A percentile compares a stretch with the other conserved stretches of the same genome.
Evolutionary conservation across 2,888 invertebrate species (phyloP).

Genomic region (Drosophila infuscata): DNA sequence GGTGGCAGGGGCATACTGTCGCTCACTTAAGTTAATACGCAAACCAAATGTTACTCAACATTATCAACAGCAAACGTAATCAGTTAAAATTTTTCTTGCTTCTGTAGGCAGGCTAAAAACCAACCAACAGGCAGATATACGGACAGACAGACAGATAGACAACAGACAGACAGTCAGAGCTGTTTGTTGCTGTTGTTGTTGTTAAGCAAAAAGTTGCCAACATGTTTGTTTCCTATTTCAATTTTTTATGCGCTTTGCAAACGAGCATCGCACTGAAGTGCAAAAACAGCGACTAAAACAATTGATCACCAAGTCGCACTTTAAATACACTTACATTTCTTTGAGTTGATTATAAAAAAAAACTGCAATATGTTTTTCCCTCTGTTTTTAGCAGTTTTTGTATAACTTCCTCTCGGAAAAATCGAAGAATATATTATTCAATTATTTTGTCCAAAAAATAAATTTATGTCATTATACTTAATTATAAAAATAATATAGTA

Average conservation of each 20-base stretch:
- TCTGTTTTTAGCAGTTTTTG: no score
- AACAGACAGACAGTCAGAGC: conserved; percentile 10
- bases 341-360: no score
- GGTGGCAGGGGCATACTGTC: conserved; percentile 50
- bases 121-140: conserved; percentile 21
- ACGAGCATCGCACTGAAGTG: conserved; percentile 47
- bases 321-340: neutral
- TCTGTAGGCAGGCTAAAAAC: conserved; percentile 49
- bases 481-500: neutral
- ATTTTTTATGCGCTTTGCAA: conserved; percentile 62
- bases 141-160: conserved; percentile 3
- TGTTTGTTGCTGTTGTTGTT: conserved; percentile 26
- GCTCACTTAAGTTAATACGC: conserved; percentile 80
- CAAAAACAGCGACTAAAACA: conserved; percentile 32
- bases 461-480: no score
- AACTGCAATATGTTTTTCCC: no score
- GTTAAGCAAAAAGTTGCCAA: conserved; percentile 67
- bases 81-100: conserved; percentile 72
- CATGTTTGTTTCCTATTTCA: conserved; percentile 73
- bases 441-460: no score
- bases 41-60: conserved; percentile 81
- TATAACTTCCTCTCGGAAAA: neutral
- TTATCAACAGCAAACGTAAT: conserved; percentile 80
- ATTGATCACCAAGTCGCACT: conserved; percentile 21
- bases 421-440: no score